phyloP scores from a whole-genome alignment of 2,113 vertebrate genomes.

The Corvus cornix region DNA sequence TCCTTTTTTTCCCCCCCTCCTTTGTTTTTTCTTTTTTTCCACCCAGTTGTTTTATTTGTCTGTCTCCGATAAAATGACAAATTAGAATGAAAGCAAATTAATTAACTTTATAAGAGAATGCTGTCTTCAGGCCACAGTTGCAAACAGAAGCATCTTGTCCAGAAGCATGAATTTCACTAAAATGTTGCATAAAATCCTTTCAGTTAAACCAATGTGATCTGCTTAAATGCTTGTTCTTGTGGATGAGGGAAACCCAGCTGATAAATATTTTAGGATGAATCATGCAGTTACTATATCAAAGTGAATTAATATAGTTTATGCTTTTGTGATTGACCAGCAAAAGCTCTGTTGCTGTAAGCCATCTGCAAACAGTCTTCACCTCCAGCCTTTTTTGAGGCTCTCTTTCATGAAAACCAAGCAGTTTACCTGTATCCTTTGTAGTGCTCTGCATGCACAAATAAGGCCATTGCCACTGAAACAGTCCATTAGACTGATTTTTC shows the following conservation, averaged over 20 bases:
- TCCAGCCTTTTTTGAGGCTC: neutral
- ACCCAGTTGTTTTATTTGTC: neutral
- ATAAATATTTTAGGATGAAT: neutral
- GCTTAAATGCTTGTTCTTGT: neutral
- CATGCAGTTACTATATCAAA: neutral
- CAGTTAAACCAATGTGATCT: neutral
- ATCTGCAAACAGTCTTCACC: neutral
- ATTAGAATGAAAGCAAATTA: neutral
- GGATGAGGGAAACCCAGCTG: neutral
- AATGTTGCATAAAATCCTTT: neutral
- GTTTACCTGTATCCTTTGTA: neutral
- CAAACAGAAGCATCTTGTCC: neutral
- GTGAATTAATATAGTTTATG: neutral
- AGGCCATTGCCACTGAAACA: neutral
- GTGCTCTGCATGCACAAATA: neutral
- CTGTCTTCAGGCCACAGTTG: neutral
- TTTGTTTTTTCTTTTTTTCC: neutral
- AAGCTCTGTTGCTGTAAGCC: neutral
- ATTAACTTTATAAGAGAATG: neutral
- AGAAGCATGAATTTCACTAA: neutral
- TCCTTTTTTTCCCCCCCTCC: fast-evolving
- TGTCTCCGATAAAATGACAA: neutral
- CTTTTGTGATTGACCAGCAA: neutral
- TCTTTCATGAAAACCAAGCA: neutral
- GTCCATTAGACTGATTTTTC: neutral